Base-by-base conservation (phyloP, 2,797 vertebrate genomes). In the Pseudochirops cupreus region DNA sequence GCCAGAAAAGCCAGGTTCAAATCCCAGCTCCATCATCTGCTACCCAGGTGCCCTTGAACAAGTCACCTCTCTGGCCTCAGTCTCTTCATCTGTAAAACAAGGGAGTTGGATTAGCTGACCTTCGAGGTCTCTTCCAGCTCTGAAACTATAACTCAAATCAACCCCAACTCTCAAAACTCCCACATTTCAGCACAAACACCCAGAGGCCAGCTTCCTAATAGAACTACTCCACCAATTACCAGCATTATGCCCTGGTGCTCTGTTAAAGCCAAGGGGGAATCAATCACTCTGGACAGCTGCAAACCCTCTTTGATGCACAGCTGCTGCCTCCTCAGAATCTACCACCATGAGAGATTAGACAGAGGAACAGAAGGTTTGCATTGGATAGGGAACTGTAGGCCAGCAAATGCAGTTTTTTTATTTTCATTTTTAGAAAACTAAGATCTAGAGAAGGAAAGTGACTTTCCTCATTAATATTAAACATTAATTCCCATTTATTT, bases 231-330 rank as follows among this genome's bases (percentile, higher is more conserved):
- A 50, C 74, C 74, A 87, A 87, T 87, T 87, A 87, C 74, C 24
- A 50, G 74, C 24, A 50, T 50, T 50, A 50, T 87, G 39, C 21
- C 9, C 14, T 87, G 74, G 67, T 87, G 24, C 10, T 87, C 39
- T 46, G 26, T 87, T 87, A 87, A 87, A 87, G 39, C 24, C 39
- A 50, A 26, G 21, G 24, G 24, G 74, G 39, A 87, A 87, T 87
- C 74, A 87, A 87, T 87, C 74, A 87, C 39, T 87, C 74, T 28
- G 24, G 39, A 87, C 74, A 87, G 39, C 74, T 50, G 74, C 10
- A 10, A 87, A 50, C 74, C 74, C 74, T 87, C 74, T 87, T 87
- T 87, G 74, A 87, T 87, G 74, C 74, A 87, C 74, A 87, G 74
- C 74, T 87, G 74, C 39, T 50, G 74, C 74, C 39, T 87, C 39